Conservation (phyloP, 2,888 invertebrate genomes). For the Thera britannica region DNA sequence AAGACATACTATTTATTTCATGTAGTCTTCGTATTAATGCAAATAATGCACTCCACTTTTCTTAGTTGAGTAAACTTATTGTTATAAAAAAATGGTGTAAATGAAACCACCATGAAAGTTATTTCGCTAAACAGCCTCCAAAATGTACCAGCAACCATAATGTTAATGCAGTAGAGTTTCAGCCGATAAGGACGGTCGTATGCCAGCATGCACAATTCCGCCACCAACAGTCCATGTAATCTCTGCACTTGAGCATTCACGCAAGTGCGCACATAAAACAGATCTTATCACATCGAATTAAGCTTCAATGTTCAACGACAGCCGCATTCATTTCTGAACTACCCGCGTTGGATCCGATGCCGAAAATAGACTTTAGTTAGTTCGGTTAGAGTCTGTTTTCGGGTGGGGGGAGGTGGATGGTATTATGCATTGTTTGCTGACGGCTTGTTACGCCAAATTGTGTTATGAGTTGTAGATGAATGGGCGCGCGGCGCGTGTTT, state of each 20-base stretch:
- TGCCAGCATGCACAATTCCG: slow-evolving; percentile 40
- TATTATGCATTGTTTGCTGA: slow-evolving; percentile 44
- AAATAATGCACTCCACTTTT: too few relatives aligned
- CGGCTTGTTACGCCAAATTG: slow-evolving; percentile 47
- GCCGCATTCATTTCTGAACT: slow-evolving; percentile 17
- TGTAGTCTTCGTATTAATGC: too few relatives aligned
- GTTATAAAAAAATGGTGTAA: not conserved
- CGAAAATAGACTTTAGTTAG: slow-evolving; percentile 21
- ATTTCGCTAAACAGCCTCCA: slow-evolving; percentile 12
- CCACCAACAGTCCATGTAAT: slow-evolving; percentile 43
- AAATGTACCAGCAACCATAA: slow-evolving; percentile 22
- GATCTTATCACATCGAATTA: slow-evolving; percentile 19
- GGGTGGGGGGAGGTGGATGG: slow-evolving; percentile 25
- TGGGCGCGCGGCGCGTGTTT: slow-evolving; percentile 26
- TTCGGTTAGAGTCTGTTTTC: slow-evolving; percentile 30
- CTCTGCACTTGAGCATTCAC: slow-evolving; percentile 40
- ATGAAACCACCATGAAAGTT: not conserved
- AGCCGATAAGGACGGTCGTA: slow-evolving; percentile 39
- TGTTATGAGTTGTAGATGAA: slow-evolving; percentile 45
- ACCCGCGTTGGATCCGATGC: slow-evolving; percentile 11
- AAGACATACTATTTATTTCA: too few relatives aligned
- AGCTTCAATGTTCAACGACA: slow-evolving; percentile 27
- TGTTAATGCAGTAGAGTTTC: slow-evolving; percentile 28
- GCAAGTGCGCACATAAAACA: slow-evolving; percentile 22
- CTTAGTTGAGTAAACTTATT: too few relatives aligned